Base-by-base conservation (phyloP, 2,113 vertebrate species). In the Columba livia region DNA sequence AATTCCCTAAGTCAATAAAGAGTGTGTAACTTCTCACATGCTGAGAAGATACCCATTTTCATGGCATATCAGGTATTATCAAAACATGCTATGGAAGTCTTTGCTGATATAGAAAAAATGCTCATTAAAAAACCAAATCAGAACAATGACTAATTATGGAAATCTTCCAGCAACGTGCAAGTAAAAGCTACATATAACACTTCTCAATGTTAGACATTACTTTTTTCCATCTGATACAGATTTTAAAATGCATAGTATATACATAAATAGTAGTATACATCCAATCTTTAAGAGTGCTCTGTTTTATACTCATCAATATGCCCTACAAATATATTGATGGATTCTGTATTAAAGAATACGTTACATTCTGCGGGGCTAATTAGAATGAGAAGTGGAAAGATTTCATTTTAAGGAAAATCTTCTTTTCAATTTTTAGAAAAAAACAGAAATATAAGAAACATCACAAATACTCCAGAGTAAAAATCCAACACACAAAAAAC, bases 191-290 rank as follows among this genome's bases (percentile, higher is more conserved):
- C 2, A 2, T 79, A 80, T 53, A 95, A 75, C 34, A 72, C 54
- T 70, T 96, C 85, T 66, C 73, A 87, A 90, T 77, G 85, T 90
- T 86, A 96, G 81, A 95, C 70, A 89, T 90, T 94, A 96, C 29
- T 95, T 94, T 90, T 47, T 94, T 66, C 91, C 95, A 97, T 97
- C 94, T 95, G 96, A 96, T 96, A 94, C 92, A 96, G 95, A 96
- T 94, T 88, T 47, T 92, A 56, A 88, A 94, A 95, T 65, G 75
- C 7, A 54, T 60, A 79, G 42, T 80, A 94, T 85, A 90, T 89
- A 95, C 53, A 92, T 85, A 87, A 75, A 81, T 28, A 93, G 57
- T 61, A 77, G 50, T 47, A 89, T 81, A 62, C 36, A 90, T 53
- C n/a, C 42, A 51, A 48, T 73, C 40, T 88, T 77, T 29, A 53